These are phyloP conservation scores for Solenopsis invicta DNA, from an alignment of 1,140 invertebrate genomes.

Conservation along the genomic window DNA sequence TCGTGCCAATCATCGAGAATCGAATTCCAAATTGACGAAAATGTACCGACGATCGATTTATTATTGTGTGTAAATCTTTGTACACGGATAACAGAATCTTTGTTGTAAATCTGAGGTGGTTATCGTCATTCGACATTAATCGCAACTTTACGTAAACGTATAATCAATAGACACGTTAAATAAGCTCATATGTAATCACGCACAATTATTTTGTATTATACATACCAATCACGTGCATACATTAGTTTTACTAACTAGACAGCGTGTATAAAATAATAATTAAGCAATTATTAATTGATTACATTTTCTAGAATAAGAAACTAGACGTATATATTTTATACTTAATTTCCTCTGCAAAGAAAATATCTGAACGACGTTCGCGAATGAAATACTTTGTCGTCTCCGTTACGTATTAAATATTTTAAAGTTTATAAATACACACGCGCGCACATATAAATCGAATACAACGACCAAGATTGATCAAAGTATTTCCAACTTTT, in stretches of 20 bases:
- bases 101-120: not conserved
- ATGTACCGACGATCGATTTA: not conserved
- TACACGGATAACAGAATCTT: not conserved
- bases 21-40: not conserved
- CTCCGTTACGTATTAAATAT: not conserved
- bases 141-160: not conserved
- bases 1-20: not conserved
- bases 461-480: not conserved
- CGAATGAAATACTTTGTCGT: not conserved
- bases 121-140: not conserved
- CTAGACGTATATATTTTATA: not conserved
- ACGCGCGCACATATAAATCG: not conserved
- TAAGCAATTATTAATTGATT: not conserved
- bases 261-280: not conserved
- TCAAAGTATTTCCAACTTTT: not conserved
- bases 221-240: not conserved
- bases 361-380: not conserved
- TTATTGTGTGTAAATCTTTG: not conserved
- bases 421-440: not conserved
- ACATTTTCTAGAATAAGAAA: not conserved
- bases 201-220: conserved; percentile 1
- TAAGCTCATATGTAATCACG: not conserved
- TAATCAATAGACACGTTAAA: not conserved
- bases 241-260: not conserved
- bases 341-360: not conserved